Percentiles rank a stretch among this genome's conserved stretches.
Conservation (phyloP, 2,113 vertebrate genomes). For the Myotis brandtii region DNA sequence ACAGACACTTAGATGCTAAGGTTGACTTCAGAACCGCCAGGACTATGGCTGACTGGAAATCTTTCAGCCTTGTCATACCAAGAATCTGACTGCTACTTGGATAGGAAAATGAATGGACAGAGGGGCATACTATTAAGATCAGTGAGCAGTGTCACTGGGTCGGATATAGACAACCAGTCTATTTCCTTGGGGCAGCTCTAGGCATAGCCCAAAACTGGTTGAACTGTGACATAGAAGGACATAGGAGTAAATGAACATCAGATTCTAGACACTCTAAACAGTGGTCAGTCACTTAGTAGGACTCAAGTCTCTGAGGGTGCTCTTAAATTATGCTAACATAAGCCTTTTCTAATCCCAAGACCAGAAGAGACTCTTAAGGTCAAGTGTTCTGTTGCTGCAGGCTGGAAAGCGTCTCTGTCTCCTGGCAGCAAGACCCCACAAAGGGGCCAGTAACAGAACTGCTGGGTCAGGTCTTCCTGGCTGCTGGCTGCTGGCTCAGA, state of each 20-base stretch:
- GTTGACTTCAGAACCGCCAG: conserved; percentile 41
- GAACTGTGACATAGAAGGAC: conserved; percentile 2
- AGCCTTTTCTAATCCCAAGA: conserved; percentile 80
- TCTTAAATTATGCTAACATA: conserved; percentile 72
- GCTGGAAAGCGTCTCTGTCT: conserved; percentile 65
- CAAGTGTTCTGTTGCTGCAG: conserved; percentile 65
- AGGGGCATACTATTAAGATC: not conserved
- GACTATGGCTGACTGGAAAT: not conserved
- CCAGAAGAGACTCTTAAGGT: conserved; percentile 80
- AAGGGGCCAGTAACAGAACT: conserved; percentile 43
- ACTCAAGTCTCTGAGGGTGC: conserved; percentile 78
- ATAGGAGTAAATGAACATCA: conserved; percentile 28
- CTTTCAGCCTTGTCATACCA: not conserved
- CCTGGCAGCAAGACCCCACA: conserved; percentile 53
- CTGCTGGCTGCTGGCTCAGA: conserved; percentile 66
- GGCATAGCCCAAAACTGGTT: conserved; percentile 23
- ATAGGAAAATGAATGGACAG: not conserved
- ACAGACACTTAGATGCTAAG: conserved; percentile 35
- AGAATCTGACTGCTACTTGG: conserved; percentile 4
- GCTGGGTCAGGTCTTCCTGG: conserved; percentile 64
- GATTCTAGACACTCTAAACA: conserved; percentile 57
- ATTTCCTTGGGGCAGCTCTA: conserved; percentile 42
- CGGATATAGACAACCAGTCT: not conserved
- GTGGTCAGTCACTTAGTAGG: conserved; percentile 72
- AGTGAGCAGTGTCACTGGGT: not conserved